phyloP scores from a whole-genome alignment of 2,888 invertebrate species.

The Mesochorus sp. region DNA sequence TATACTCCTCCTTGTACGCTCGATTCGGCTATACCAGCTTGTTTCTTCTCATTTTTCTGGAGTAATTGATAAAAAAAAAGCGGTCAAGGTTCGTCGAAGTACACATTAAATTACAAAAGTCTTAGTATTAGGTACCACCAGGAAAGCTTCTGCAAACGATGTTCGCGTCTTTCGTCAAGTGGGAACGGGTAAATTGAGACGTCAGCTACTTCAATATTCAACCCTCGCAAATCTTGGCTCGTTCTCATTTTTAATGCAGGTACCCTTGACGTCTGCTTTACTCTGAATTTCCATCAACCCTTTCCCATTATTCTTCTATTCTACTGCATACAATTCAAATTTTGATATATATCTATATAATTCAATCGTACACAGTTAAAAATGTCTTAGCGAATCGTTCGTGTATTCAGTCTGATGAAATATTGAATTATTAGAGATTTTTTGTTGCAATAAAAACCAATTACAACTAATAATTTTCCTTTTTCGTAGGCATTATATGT shows the following conservation, averaged over 20 bases:
- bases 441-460: too few species aligned
- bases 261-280: not conserved
- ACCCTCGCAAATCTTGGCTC: constrained; percentile 53
- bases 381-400: constrained; percentile 3
- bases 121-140: constrained; percentile 24
- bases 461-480: too few species aligned
- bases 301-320: constrained; percentile 41
- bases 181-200: constrained; percentile 51
- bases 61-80: constrained; percentile 47
- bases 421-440: constrained; percentile 17
- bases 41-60: constrained; percentile 48
- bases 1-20: constrained; percentile 14
- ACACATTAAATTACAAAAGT: constrained; percentile 58
- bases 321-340: too few species aligned
- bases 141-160: constrained; percentile 27
- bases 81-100: constrained; percentile 60
- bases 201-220: constrained; percentile 62
- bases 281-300: constrained; percentile 7
- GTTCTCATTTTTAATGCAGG: constrained; percentile 47
- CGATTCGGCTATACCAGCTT: constrained; percentile 21
- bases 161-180: constrained; percentile 43
- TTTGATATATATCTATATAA: constrained; percentile 51
- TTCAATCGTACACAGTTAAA: constrained; percentile 24
- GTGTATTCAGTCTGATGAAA: not conserved
- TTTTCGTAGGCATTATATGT: too few species aligned